Percentiles rank a stretch among this genome's conserved stretches.
phyloP scores from a whole-genome alignment of 1,140 invertebrate genomes.

The Lepidotrigona ventralis region DNA sequence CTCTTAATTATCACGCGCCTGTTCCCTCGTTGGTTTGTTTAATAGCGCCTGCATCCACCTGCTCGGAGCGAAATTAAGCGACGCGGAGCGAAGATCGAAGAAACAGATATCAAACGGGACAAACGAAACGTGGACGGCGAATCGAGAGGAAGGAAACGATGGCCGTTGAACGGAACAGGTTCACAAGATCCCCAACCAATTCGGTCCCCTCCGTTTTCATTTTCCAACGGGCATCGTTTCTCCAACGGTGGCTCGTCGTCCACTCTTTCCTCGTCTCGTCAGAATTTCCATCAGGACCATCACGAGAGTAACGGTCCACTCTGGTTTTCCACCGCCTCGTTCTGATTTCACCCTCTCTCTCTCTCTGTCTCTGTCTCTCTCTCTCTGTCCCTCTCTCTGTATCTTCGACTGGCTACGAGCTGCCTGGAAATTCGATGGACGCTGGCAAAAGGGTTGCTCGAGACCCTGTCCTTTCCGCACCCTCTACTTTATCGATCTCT shows the following conservation, averaged over 20 bases:
- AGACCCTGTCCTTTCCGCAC: neutral
- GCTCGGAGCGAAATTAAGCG: neutral
- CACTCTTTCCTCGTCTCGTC: slow-evolving; percentile 42
- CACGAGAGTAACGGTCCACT: neutral
- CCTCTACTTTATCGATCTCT: slow-evolving; percentile 28
- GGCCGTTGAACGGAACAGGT: too few species aligned
- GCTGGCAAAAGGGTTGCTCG: neutral
- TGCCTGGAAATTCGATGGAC: slow-evolving; percentile 31
- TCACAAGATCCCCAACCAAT: slow-evolving; percentile 25
- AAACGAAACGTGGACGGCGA: neutral
- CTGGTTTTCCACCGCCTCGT: slow-evolving; percentile 12
- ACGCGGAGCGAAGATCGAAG: neutral
- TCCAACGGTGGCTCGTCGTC: slow-evolving; percentile 1
- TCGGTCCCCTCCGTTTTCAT: slow-evolving; percentile 21
- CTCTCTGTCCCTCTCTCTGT: neutral
- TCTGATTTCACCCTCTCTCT: slow-evolving; percentile 17
- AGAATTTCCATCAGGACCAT: slow-evolving; percentile 27
- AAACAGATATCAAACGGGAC: neutral
- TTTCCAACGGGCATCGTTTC: slow-evolving; percentile 1
- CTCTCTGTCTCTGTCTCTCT: neutral
- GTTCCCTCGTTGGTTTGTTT: slow-evolving; percentile 1
- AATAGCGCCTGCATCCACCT: neutral
- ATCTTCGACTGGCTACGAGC: slow-evolving; percentile 14
- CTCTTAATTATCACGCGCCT: slow-evolving; percentile 34
- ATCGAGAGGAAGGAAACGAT: too few species aligned